A percentile compares a stretch with the other conserved stretches of the same genome.
phyloP scores from a whole-genome alignment of 2,888 invertebrate species.

The Abrostola triplasia region DNA sequence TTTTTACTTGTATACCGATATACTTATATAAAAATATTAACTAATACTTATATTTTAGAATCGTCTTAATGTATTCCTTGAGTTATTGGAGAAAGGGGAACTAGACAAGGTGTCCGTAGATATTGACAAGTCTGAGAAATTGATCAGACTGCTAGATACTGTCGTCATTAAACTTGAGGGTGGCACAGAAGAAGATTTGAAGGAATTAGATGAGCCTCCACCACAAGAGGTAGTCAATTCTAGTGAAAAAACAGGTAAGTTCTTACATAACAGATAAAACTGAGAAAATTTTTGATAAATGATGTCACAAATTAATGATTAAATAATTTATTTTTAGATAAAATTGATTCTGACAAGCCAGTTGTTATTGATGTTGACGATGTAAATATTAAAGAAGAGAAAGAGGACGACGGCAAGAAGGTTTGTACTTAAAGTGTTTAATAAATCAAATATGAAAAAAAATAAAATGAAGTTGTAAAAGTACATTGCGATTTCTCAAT shows the following conservation, averaged over 20 bases:
- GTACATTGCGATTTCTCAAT: no score
- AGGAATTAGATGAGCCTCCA: constrained; percentile 92
- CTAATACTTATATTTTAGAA: constrained; percentile 84
- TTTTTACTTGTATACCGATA: neutral
- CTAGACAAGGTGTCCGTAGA: constrained; percentile 95
- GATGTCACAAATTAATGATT: neutral
- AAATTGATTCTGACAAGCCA: constrained; percentile 76
- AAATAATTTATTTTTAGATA: constrained; percentile 59
- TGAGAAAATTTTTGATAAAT: no score
- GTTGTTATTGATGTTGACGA: constrained; percentile 83
- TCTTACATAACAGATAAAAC: neutral
- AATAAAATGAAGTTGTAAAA: neutral
- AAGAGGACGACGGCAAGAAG: constrained; percentile 76
- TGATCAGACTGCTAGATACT: constrained; percentile 97
- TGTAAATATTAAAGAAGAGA: constrained; percentile 82
- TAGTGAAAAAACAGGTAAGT: constrained; percentile 74
- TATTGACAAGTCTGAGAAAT: constrained; percentile 93
- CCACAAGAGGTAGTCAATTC: constrained; percentile 64
- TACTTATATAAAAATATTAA: neutral
- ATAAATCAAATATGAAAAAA: neutral
- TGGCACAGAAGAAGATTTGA: constrained; percentile 95
- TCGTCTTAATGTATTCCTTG: constrained; percentile 96
- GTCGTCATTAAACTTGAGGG: constrained; percentile 99
- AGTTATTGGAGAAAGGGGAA: constrained; percentile 92
- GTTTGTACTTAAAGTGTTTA: constrained; percentile 61